Percentiles rank a stretch among this genome's conserved stretches.
These are phyloP conservation scores for Pseudomyrmex gracilis DNA, from an alignment of 1,140 invertebrate genomes.

Conservation along the genomic window DNA sequence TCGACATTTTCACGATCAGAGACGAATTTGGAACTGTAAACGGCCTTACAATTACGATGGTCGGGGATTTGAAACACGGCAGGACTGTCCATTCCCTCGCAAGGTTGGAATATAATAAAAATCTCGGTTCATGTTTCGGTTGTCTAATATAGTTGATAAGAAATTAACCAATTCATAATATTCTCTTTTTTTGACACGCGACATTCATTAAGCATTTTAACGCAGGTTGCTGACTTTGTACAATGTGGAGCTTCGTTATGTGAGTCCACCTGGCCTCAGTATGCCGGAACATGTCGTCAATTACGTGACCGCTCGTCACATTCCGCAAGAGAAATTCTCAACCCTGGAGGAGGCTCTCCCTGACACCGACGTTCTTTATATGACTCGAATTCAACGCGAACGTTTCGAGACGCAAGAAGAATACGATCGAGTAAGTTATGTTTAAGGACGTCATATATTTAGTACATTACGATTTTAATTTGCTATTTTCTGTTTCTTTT, in stretches of 20 bases:
- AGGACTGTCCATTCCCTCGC: constrained; percentile 99
- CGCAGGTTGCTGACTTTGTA: constrained; percentile 93
- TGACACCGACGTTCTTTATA: constrained; percentile 98
- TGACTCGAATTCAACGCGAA: constrained; percentile 99
- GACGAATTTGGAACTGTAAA: constrained; percentile 99
- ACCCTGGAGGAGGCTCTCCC: constrained; percentile 94
- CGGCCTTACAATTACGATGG: constrained; percentile 95
- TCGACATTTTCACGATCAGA: constrained; percentile 99
- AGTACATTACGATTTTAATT: no score
- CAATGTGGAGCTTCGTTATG: constrained; percentile 95
- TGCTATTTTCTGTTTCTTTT: no score
- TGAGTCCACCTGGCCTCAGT: constrained; percentile 93
- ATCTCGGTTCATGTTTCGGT: background rate
- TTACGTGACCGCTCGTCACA: constrained; percentile 92
- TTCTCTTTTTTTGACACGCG: background rate
- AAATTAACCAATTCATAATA: background rate
- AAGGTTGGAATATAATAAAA: constrained; percentile 81
- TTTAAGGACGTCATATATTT: background rate
- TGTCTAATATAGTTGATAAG: background rate
- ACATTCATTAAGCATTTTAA: background rate
- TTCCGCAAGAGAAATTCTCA: constrained; percentile 91
- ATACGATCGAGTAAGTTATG: constrained; percentile 91
- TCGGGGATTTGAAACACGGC: constrained; percentile 99
- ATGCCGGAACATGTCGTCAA: constrained; percentile 96
- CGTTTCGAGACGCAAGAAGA: constrained; percentile 94